A percentile compares a stretch with the other conserved stretches of the same genome.
Evolutionary conservation across 2,113 vertebrate species (phyloP).

Genomic region (Miniopterus natalensis): DNA sequence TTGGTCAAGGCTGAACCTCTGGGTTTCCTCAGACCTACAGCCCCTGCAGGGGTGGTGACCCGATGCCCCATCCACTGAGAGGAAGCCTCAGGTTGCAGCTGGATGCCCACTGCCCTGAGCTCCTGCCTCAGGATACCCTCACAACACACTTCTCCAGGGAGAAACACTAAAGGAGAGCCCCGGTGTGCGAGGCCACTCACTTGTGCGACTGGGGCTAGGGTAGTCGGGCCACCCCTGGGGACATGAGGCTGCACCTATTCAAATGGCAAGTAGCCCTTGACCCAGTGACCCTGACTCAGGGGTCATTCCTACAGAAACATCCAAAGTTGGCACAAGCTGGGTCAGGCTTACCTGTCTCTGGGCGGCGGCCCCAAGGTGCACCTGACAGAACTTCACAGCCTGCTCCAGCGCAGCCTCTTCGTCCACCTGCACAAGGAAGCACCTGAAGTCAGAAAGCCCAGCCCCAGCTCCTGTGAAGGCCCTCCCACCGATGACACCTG

Average conservation of each 20-base stretch:
- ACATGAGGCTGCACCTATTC: not conserved
- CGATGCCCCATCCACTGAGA: not conserved
- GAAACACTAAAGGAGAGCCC: not conserved
- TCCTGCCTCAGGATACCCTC: not conserved
- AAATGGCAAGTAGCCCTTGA: not conserved
- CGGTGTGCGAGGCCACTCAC: not conserved
- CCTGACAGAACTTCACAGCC: slow-evolving; percentile 99
- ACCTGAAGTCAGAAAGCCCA: not conserved
- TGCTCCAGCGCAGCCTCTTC: slow-evolving; percentile 98
- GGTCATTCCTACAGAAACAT: not conserved
- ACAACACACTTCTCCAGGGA: not conserved
- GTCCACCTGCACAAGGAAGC: slow-evolving; percentile 92
- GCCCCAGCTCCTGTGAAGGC: not conserved
- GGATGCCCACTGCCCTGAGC: not conserved
- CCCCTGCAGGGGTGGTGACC: not conserved
- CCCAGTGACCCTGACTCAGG: not conserved
- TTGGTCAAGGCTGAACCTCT: not conserved
- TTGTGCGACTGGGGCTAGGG: not conserved
- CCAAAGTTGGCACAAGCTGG: not conserved
- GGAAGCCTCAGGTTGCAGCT: not conserved
- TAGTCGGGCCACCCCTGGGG: not conserved
- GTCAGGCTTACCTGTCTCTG: slow-evolving; percentile 94
- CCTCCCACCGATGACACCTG: not conserved
- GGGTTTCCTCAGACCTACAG: not conserved
- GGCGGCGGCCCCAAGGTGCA: slow-evolving; percentile 95